Evolutionary conservation across 2,888 invertebrate species (phyloP).

Genomic region (Erebia palarica): DNA sequence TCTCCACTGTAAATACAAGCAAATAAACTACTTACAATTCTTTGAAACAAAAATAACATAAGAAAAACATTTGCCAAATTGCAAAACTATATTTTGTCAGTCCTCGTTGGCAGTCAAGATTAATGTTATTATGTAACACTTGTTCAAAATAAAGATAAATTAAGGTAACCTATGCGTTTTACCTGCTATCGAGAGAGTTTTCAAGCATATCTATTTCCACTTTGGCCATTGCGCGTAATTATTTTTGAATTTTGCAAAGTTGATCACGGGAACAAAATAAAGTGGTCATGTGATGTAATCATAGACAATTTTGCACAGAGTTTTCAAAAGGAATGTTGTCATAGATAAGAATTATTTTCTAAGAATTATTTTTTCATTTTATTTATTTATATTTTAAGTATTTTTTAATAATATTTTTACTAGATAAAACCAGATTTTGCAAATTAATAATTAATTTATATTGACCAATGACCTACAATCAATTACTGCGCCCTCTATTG

Average conservation of each 20-base stretch:
- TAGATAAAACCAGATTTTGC: too few species aligned
- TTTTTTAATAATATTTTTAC: too few species aligned
- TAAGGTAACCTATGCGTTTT: conserved; percentile 51
- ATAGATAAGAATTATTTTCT: not conserved
- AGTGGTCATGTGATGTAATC: conserved; percentile 85
- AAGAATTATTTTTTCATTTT: not conserved
- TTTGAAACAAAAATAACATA: conserved; percentile 45
- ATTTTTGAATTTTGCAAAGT: conserved; percentile 86
- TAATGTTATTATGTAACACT: conserved; percentile 68
- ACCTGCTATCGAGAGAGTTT: conserved; percentile 84
- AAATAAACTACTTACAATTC: conserved; percentile 40
- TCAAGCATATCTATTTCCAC: conserved; percentile 83
- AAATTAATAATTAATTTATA: too few species aligned
- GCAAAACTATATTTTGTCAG: conserved; percentile 63
- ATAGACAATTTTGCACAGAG: conserved; percentile 57
- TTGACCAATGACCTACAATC: too few species aligned
- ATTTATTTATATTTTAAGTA: not conserved
- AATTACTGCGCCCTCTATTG: too few species aligned
- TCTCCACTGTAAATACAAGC: conserved; percentile 69
- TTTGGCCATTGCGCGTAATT: conserved; percentile 79
- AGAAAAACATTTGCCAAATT: conserved; percentile 62
- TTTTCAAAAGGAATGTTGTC: conserved; percentile 8
- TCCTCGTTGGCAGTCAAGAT: conserved; percentile 64
- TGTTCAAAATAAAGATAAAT: conserved; percentile 39
- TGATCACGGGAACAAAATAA: conserved; percentile 88